These are phyloP conservation scores for Anagrus nilaparvatae DNA, from an alignment of 1,140 invertebrate species.

Conservation along the genomic window DNA sequence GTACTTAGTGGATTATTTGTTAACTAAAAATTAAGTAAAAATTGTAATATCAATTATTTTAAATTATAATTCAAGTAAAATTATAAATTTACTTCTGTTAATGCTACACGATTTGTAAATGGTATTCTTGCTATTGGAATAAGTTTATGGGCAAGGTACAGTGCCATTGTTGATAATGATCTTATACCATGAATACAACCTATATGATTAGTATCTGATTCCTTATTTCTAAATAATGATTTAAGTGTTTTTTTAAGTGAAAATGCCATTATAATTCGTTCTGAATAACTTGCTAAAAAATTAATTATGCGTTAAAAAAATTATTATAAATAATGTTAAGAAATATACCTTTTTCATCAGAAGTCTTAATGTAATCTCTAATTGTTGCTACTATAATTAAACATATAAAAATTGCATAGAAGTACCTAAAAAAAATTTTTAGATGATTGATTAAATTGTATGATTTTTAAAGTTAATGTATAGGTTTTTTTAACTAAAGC, in stretches of 20 bases:
- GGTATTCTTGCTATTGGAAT: constrained; percentile 49
- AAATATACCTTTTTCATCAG: constrained; percentile 28
- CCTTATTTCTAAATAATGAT: constrained; percentile 27
- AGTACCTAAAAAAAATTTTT: constrained; percentile 34
- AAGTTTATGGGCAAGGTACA: constrained; percentile 53
- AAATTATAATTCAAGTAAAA: constrained; percentile 2
- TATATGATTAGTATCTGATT: constrained; percentile 40
- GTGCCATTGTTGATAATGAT: constrained; percentile 44
- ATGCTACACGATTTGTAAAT: constrained; percentile 48
- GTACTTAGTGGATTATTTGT: constrained; percentile 47
- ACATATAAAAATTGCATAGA: constrained; percentile 36
- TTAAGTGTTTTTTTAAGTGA: constrained; percentile 40
- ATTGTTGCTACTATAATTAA: constrained; percentile 33
- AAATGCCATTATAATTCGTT: constrained; percentile 44
- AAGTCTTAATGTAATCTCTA: constrained; percentile 30
- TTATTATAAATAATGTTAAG: too few species aligned
- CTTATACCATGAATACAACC: constrained; percentile 53
- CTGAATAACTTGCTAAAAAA: constrained; percentile 34
- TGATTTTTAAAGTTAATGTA: too few species aligned
- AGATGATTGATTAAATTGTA: too few species aligned
- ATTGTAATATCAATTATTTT: constrained; percentile 5
- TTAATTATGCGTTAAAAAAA: constrained; percentile 2
- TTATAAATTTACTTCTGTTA: constrained; percentile 45
- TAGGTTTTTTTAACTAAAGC: not conserved
- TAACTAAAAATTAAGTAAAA: constrained; percentile 35